Evolutionary conservation across 1,140 invertebrate genomes (phyloP), one percentile per base, ranked within the genome.

Genomic region (Drosophila prosaltans): DNA sequence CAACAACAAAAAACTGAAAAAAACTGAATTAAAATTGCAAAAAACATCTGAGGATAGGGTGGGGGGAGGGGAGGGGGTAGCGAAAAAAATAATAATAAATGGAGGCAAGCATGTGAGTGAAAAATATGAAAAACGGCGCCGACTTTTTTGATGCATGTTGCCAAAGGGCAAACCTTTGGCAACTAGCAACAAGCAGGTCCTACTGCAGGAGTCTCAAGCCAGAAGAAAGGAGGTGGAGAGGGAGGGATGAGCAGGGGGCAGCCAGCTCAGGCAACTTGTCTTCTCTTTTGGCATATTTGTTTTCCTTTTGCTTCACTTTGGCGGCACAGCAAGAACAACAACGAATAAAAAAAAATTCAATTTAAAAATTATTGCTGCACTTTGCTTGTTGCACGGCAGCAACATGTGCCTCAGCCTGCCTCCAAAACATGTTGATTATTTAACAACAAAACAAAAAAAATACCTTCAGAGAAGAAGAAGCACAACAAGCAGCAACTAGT

Each of bases 341-440:
- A 48, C 45, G 16, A 48, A 48, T 0, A 8, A 21, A 16, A 8
- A 89, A 83, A 88, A 88, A 89, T 81, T 88, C 85, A 89, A 88
- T 84, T 88, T 88, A 89, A 89, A 89, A 88, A 85, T 85, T 88
- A 88, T 88, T 88, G 84, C 84, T 88, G 82, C 81, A 85, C 81
- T 85, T 85, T 81, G 74, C 78, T 72, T 74, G 69, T 69, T 84
- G 81, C 81, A 78, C 81, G 74, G 82, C 78, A 76, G 78, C 81
- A 85, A 85, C 81, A 85, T 85, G 81, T 85, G 80, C 72, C 74
- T 55, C 63, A 39, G 30, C 30, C 65, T 40, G 48, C 62, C 30
- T 54, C 16, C 39, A 78, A 80, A 88, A 80, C 76, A 88, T 83
- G 83, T 86, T 82, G 83, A 88, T 88, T 88, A 88, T 88, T 88